Base-by-base conservation (phyloP, 1,140 invertebrate genomes). In the Hetaerina americana region DNA sequence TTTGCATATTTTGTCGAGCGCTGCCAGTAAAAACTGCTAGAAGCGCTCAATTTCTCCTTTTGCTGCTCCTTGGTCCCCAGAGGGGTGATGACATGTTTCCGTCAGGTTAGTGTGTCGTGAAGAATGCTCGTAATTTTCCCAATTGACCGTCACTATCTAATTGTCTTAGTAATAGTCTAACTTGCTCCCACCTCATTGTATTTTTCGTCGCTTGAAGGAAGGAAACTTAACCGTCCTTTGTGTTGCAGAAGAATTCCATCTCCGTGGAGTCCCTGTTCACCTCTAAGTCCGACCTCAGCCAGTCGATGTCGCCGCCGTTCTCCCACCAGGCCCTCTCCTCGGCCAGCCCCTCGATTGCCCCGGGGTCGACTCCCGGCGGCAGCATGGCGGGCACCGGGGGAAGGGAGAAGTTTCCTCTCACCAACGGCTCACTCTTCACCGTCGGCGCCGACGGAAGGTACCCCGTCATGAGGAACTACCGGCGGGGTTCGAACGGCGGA, bases 381-480 rank as follows among this genome's bases (percentile, higher is more conserved):
- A 26, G 26, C 67, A 82, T 70, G 74, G 80, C 77, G 84, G 83
- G 22, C 12, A 68, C n/a, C 25, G 27, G 25, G 67, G 25, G 25
- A 18, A 68, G 25, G 18, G 27, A 26, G 18, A 84, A 85, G 73
- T 88, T 88, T 76, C 86, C 86, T 8, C 81, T 88, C 66, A 87
- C 86, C 15, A 87, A 87, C 77, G 86, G 86, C 49, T 87, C 86
- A 22, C 69, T 82, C 73, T 75, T 85, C 79, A 81, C 82, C 12
- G 40, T 57, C 40, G 82, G 81, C 69, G 78, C 83, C 26, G 82
- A 83, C 75, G 81, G 82, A 26, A 72, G 81, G 70, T 73, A 82
- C 49, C 81, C 82, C 10, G 78, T 83, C 26, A 79, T 82, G 3
- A 81, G 81, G 72, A 81, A 83, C 74, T 82, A 83, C 73, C 73